Evolutionary conservation across 1,140 invertebrate genomes (phyloP).

Genomic region (Holcopasites calliopsidis): DNA sequence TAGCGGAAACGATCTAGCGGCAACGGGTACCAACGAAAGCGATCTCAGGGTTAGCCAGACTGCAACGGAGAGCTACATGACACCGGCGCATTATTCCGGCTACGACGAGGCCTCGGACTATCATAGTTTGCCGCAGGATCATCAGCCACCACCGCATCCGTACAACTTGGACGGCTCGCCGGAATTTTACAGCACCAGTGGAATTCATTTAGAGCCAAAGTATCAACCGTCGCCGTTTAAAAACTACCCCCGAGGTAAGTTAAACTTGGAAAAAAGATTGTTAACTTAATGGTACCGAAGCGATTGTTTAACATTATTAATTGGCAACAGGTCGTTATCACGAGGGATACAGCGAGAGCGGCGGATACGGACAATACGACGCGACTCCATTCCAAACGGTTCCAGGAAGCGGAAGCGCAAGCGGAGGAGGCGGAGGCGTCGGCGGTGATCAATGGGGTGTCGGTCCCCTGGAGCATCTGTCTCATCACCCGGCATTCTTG

Average conservation of each 20-base stretch:
- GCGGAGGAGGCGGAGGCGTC: slow-evolving; percentile 79
- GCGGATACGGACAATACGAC: slow-evolving; percentile 85
- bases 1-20: slow-evolving; percentile 62
- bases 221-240: slow-evolving; percentile 85
- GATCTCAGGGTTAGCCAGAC: slow-evolving; percentile 71
- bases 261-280: too few relatives aligned
- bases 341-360: slow-evolving; percentile 83
- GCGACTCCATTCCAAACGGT: slow-evolving; percentile 90
- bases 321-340: slow-evolving; percentile 81
- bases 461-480: slow-evolving; percentile 78
- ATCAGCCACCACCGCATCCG: slow-evolving; percentile 79
- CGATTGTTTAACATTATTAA: background rate
- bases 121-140: slow-evolving; percentile 83
- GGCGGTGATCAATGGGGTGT: slow-evolving; percentile 75
- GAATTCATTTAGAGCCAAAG: slow-evolving; percentile 84
- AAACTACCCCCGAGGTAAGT: slow-evolving; percentile 84
- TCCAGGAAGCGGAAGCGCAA: slow-evolving; percentile 82
- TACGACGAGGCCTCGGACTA: slow-evolving; percentile 86
- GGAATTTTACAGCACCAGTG: slow-evolving; percentile 85
- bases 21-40: slow-evolving; percentile 69
- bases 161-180: slow-evolving; percentile 85
- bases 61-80: slow-evolving; percentile 74
- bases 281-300: too few relatives aligned
- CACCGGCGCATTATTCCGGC: slow-evolving; percentile 78
- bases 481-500: slow-evolving; percentile 84